These are phyloP conservation scores for Acrocephalus arundinaceus DNA, from an alignment of 2,113 vertebrate genomes.

Conservation along the genomic window DNA sequence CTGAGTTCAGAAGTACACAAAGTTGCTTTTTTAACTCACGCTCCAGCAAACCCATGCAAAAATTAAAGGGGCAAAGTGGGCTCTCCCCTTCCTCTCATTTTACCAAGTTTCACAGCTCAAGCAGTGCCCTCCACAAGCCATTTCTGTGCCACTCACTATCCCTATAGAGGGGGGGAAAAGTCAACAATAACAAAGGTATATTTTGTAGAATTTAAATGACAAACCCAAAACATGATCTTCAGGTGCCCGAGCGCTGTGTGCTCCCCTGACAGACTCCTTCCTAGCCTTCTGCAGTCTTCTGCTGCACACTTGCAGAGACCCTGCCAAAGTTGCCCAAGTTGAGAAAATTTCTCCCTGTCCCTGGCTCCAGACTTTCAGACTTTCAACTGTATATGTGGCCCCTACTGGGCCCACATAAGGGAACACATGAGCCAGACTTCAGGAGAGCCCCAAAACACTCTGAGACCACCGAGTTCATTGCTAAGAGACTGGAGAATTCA, in stretches of 20 bases:
- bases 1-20: not conserved
- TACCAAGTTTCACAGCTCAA: not conserved
- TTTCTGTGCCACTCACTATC: not conserved
- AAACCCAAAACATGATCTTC: not conserved
- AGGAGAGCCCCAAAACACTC: not conserved
- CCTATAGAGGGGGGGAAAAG: fast-evolving
- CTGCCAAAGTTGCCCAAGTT: not conserved
- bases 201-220: not conserved
- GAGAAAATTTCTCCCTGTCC: not conserved
- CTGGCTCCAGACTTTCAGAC: not conserved
- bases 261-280: not conserved
- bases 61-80: not conserved
- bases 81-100: not conserved
- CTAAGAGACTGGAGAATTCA: not conserved
- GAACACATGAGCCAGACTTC: not conserved
- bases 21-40: not conserved
- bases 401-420: fast-evolving
- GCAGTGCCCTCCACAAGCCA: not conserved
- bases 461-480: not conserved
- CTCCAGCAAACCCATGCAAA: not conserved
- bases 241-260: not conserved
- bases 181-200: not conserved
- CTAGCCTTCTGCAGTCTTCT: not conserved
- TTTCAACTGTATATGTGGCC: not conserved
- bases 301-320: not conserved